These are phyloP conservation scores for Cremastobaeus sp. DNA, from an alignment of 2,888 invertebrate genomes.

Conservation along the genomic window DNA sequence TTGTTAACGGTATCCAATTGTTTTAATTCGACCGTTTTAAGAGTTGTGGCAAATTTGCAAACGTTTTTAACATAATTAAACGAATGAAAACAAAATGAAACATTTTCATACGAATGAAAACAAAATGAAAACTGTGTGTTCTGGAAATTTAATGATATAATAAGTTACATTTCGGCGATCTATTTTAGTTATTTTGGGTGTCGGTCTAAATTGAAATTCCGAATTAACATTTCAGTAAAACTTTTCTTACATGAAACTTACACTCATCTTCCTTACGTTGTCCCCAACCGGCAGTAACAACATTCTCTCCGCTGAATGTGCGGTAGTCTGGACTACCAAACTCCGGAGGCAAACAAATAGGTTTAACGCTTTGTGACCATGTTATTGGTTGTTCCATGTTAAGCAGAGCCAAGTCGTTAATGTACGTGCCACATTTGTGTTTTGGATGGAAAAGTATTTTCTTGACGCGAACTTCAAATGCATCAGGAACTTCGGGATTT, in stretches of 20 bases:
- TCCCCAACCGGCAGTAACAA: slow-evolving; percentile 92
- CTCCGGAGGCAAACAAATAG: slow-evolving; percentile 86
- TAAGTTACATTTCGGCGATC: too few relatives aligned
- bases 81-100: too few relatives aligned
- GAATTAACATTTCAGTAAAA: too few relatives aligned
- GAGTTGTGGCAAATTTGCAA: too few relatives aligned
- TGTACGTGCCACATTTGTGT: slow-evolving; percentile 83
- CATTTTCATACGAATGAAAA: too few relatives aligned
- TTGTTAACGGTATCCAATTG: too few relatives aligned
- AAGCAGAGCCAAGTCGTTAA: slow-evolving; percentile 86
- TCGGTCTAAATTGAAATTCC: too few relatives aligned
- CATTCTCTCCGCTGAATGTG: slow-evolving; percentile 81
- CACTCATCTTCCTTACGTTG: slow-evolving; percentile 88
- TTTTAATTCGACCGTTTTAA: too few relatives aligned
- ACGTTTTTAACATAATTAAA: too few relatives aligned
- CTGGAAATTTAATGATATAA: too few relatives aligned
- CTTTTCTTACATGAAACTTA: too few relatives aligned
- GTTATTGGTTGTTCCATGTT: slow-evolving; percentile 83
- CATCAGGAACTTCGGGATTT: slow-evolving; percentile 79
- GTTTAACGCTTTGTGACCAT: slow-evolving; percentile 86
- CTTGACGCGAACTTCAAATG: slow-evolving; percentile 78
- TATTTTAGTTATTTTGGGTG: slow-evolving; percentile 80
- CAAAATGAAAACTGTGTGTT: too few relatives aligned
- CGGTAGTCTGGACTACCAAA: slow-evolving; percentile 78
- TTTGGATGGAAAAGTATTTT: slow-evolving; percentile 86